phyloP scores from a whole-genome alignment of 2,888 invertebrate genomes.

The Lagria hirta region DNA sequence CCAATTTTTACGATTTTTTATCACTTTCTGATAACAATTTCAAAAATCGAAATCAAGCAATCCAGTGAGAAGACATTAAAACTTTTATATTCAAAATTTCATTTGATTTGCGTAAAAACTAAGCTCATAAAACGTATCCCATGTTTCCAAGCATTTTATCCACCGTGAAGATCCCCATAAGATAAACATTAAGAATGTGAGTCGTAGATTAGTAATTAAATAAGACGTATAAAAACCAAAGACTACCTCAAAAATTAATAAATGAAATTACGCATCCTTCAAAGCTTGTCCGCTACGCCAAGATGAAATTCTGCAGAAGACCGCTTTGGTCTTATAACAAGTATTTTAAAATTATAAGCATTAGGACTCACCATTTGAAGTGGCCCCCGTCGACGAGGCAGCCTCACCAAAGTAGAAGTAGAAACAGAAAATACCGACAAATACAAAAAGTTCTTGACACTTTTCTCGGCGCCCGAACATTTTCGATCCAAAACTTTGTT shows the following conservation, averaged over 20 bases:
- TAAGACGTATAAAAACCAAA: constrained; percentile 22
- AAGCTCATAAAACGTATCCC: too few relatives aligned
- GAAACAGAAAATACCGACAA: constrained; percentile 36
- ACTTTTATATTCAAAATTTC: too few relatives aligned
- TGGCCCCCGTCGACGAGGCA: constrained; percentile 42
- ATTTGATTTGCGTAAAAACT: too few relatives aligned
- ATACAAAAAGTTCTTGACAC: constrained; percentile 31
- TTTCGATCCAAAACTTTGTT: too few relatives aligned
- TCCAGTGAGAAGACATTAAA: too few relatives aligned
- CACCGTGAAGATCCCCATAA: too few relatives aligned
- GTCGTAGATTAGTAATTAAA: constrained; percentile 25
- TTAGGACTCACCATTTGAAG: constrained; percentile 49
- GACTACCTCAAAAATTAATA: constrained; percentile 27
- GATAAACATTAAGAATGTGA: constrained; percentile 23
- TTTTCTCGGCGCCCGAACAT: constrained; percentile 20
- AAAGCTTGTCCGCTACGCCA: constrained; percentile 47
- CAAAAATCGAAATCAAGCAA: too few relatives aligned
- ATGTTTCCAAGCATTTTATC: too few relatives aligned
- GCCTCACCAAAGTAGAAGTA: constrained; percentile 36
- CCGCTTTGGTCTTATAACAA: constrained; percentile 33
- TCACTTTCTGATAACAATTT: too few relatives aligned
- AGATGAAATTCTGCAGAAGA: constrained; percentile 43
- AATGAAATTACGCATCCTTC: constrained; percentile 27
- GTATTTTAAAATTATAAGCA: too few relatives aligned
- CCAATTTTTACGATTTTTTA: too few relatives aligned